Percentiles rank a stretch among this genome's conserved stretches.
Conservation (phyloP, 2,888 invertebrate genomes). For the Aspidapion aeneum region DNA sequence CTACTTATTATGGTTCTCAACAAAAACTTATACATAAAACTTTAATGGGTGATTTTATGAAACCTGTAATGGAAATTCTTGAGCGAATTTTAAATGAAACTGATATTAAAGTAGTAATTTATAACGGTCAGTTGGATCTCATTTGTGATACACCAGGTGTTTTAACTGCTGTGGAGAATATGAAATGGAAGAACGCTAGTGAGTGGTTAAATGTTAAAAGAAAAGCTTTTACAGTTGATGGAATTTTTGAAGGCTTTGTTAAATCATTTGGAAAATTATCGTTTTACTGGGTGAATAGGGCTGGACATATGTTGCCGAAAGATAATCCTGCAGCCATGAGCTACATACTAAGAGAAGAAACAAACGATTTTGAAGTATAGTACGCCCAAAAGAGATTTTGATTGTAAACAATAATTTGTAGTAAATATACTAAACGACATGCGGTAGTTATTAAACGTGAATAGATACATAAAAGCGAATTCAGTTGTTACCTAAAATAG, state of each 20-base stretch:
- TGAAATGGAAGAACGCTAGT: slow-evolving; percentile 50
- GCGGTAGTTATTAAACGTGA: too few species aligned
- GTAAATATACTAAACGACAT: too few species aligned
- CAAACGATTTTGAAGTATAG: too few species aligned
- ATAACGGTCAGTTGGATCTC: slow-evolving; percentile 79
- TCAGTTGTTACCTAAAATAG: too few species aligned
- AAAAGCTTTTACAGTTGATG: slow-evolving; percentile 57
- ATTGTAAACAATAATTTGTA: too few species aligned
- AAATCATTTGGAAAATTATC: slow-evolving; percentile 65
- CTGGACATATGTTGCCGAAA: slow-evolving; percentile 66
- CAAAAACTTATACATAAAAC: slow-evolving; percentile 53
- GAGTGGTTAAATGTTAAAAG: slow-evolving; percentile 49
- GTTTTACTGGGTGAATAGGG: slow-evolving; percentile 75
- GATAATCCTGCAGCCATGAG: not conserved
- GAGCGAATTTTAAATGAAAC: slow-evolving; percentile 66
- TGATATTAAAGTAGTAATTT: slow-evolving; percentile 63
- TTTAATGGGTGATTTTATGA: slow-evolving; percentile 63
- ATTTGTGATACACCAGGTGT: slow-evolving; percentile 77
- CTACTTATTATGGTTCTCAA: slow-evolving; percentile 65
- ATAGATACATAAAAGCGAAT: too few species aligned
- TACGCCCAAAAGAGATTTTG: too few species aligned
- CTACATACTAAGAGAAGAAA: not conserved
- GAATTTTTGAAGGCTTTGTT: slow-evolving; percentile 67
- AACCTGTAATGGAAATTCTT: slow-evolving; percentile 69
- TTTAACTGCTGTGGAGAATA: slow-evolving; percentile 68